Evolutionary conservation across 1,140 invertebrate genomes (phyloP).

Genomic region (Sycophaga agraensis): DNA sequence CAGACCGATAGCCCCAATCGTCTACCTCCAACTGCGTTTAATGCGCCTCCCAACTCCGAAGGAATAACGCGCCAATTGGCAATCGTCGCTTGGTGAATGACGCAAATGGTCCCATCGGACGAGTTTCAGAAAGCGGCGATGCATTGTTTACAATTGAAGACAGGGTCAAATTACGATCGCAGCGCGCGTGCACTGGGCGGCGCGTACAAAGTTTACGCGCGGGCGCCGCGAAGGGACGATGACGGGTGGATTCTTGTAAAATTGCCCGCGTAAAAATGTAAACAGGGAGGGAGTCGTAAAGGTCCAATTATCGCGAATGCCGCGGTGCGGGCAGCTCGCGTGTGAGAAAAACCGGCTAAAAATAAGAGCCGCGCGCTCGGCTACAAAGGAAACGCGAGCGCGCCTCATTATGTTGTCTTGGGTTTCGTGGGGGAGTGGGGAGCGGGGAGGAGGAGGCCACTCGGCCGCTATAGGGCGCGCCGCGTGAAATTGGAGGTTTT

Average conservation of each 20-base stretch:
- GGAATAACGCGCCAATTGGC: too few relatives aligned
- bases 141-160: too few relatives aligned
- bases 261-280: neutral
- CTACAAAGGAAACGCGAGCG: neutral
- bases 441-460: too few relatives aligned
- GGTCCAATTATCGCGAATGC: constrained; percentile 20
- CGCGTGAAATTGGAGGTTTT: constrained; percentile 31
- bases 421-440: constrained; percentile 34
- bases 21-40: too few relatives aligned
- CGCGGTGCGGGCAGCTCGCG: neutral
- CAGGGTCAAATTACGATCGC: too few relatives aligned
- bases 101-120: too few relatives aligned
- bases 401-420: constrained; percentile 44
- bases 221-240: too few relatives aligned
- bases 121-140: too few relatives aligned
- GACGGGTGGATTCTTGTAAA: neutral
- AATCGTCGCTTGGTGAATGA: too few relatives aligned
- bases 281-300: constrained; percentile 21
- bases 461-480: constrained; percentile 9
- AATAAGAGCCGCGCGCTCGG: neutral
- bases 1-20: too few relatives aligned
- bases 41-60: too few relatives aligned
- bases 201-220: too few relatives aligned
- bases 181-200: neutral
- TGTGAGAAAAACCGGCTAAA: constrained; percentile 27